Percentiles rank a stretch among this genome's conserved stretches.
Conservation (phyloP, 2,113 vertebrate genomes). For the Dryoscopus gambensis region DNA sequence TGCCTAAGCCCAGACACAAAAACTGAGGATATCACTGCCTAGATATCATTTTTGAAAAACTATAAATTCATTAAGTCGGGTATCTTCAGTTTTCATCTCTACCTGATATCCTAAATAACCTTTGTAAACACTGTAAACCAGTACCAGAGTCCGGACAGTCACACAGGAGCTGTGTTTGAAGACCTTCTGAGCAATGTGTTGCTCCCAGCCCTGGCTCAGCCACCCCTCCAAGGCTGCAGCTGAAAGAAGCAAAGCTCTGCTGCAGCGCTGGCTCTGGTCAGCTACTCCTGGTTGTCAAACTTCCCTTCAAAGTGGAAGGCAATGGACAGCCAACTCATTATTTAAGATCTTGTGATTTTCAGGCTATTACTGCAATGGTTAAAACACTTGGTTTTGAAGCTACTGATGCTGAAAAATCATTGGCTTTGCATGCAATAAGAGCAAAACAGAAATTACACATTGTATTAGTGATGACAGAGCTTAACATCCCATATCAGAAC, state of each 20-base stretch:
- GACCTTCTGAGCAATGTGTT: neutral
- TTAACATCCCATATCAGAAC: neutral
- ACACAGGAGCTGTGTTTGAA: neutral
- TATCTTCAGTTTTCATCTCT: neutral
- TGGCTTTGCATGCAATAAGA: neutral
- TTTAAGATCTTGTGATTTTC: neutral
- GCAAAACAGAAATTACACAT: neutral
- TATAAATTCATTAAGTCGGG: neutral
- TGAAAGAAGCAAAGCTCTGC: neutral
- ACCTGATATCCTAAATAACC: neutral
- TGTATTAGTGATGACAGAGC: neutral
- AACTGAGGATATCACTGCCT: neutral
- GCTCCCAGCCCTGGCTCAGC: neutral
- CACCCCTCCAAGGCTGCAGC: neutral
- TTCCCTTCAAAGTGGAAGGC: neutral
- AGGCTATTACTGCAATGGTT: neutral
- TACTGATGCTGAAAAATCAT: neutral
- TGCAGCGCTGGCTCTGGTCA: neutral
- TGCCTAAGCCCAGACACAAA: neutral
- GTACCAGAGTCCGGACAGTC: neutral
- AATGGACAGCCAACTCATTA: neutral
- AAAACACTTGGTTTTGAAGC: neutral
- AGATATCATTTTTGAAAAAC: neutral
- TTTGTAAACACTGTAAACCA: neutral
- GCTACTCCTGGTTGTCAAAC: neutral